These are phyloP conservation scores for Thymelicus lineola DNA, from an alignment of 2,888 invertebrate species.

Conservation along the genomic window DNA sequence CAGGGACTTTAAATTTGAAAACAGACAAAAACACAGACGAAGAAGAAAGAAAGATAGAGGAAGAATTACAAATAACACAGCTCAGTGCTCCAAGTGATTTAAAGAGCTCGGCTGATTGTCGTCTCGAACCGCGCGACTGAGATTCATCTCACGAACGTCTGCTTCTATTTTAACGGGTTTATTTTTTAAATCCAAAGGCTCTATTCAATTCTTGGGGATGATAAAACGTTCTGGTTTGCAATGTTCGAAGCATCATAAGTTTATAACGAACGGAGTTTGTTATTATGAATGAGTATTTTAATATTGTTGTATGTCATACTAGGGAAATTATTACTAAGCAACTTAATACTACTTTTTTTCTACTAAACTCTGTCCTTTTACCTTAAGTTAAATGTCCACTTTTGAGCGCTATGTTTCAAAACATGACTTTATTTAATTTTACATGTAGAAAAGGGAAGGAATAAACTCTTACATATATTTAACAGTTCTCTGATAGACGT, in stretches of 20 bases:
- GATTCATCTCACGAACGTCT: constrained; percentile 39
- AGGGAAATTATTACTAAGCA: too few species aligned
- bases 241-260: constrained; percentile 33
- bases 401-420: too few species aligned
- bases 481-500: too few species aligned
- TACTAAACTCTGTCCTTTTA: too few species aligned
- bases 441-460: too few species aligned
- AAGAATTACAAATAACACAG: constrained; percentile 38
- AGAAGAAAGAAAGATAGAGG: constrained; percentile 31
- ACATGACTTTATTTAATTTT: too few species aligned
- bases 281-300: constrained; percentile 19
- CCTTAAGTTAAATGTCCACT: too few species aligned
- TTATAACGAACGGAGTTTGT: constrained; percentile 26
- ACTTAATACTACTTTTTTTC: too few species aligned
- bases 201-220: constrained; percentile 38
- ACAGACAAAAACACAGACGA: constrained; percentile 31
- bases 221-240: constrained; percentile 34
- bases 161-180: constrained; percentile 38
- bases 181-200: constrained; percentile 38
- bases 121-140: constrained; percentile 35
- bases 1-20: constrained; percentile 17
- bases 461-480: too few species aligned
- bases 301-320: neutral
- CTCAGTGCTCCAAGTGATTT: constrained; percentile 38
- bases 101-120: constrained; percentile 37